Evolutionary conservation across 2,888 invertebrate genomes (phyloP).

Genomic region (Dynastes maya): DNA sequence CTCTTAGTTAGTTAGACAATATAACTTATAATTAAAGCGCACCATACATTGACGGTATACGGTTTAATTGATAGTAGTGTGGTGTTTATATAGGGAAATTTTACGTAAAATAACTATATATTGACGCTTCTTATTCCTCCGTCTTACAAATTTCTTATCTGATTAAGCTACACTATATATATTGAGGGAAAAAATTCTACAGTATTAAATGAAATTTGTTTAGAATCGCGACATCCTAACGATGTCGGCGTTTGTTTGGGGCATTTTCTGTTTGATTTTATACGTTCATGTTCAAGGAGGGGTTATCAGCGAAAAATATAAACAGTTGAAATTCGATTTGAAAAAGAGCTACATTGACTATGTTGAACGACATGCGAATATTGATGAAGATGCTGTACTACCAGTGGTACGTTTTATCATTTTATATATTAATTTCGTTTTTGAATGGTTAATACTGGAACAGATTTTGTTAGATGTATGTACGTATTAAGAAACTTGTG

Average conservation of each 20-base stretch:
- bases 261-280: not conserved
- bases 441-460: not conserved
- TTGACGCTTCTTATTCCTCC: not conserved
- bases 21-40: too few species aligned
- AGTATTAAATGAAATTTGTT: not conserved
- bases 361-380: conserved; percentile 21
- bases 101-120: too few species aligned
- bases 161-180: conserved; percentile 13
- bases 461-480: too few species aligned
- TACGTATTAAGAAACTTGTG: too few species aligned
- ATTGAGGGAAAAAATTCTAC: not conserved
- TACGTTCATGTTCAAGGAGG: too few species aligned
- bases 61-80: too few species aligned
- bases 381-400: conserved; percentile 27
- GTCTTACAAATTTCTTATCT: not conserved
- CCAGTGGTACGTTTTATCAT: conserved; percentile 27
- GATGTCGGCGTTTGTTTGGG: not conserved
- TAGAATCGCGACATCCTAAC: not conserved
- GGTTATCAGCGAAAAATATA: too few species aligned
- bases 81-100: too few species aligned
- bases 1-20: too few species aligned
- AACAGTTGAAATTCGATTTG: not conserved
- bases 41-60: too few species aligned
- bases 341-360: not conserved
- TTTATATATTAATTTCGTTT: not conserved